phyloP scores from a whole-genome alignment of 2,113 vertebrate species.

The Cynocephalus volans region DNA sequence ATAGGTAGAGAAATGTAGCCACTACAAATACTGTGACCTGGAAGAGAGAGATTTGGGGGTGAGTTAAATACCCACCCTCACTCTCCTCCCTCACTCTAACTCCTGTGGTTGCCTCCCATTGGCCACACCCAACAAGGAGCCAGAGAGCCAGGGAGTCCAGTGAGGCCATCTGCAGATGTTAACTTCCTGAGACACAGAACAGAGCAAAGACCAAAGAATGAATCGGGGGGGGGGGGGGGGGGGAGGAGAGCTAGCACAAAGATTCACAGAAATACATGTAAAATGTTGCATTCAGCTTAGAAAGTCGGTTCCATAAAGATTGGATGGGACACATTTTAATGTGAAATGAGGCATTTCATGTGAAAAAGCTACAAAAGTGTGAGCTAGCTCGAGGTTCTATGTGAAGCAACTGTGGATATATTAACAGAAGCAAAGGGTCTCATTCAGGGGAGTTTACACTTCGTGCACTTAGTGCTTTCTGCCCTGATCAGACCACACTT shows the following conservation, averaged over 20 bases:
- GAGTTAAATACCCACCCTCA: not conserved
- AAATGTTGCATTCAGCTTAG: conserved; percentile 3
- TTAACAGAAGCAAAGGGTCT: not conserved
- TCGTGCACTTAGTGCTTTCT: not conserved
- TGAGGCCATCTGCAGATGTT: not conserved
- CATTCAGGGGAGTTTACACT: not conserved
- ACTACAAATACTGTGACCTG: not conserved
- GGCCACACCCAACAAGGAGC: not conserved
- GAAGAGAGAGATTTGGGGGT: not conserved
- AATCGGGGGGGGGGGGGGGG: not conserved
- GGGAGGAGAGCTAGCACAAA: not conserved
- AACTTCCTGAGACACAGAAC: not conserved
- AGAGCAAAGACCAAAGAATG: not conserved
- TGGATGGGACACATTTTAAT: not conserved
- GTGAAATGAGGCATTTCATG: not conserved
- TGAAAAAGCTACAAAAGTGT: not conserved
- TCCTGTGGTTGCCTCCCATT: not conserved
- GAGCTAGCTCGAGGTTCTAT: conserved; percentile 17
- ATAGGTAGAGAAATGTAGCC: not conserved
- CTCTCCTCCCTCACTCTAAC: not conserved
- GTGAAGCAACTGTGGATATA: not conserved
- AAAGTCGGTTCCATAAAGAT: conserved; percentile 46
- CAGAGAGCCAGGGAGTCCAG: not conserved
- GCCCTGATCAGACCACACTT: not conserved
- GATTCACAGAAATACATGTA: not conserved